Conservation (phyloP, 1,140 invertebrate species). For the Drosophila pseudoananassae region DNA sequence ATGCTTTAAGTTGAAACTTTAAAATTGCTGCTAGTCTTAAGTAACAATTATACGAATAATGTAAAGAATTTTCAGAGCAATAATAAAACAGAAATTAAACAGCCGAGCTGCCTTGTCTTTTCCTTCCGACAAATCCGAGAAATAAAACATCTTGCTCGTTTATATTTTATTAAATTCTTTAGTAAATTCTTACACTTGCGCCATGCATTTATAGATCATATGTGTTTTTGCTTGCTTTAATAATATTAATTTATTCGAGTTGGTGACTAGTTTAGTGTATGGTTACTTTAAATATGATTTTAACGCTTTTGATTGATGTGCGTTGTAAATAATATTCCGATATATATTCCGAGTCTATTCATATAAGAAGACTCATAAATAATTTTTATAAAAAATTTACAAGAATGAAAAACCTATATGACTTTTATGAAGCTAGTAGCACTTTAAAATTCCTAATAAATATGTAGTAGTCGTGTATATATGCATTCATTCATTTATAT, state of each 20-base stretch:
- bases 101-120: background rate
- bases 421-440: conserved; percentile 52
- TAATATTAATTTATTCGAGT: conserved; percentile 48
- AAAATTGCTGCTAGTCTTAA: conserved; percentile 68
- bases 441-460: conserved; percentile 36
- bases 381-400: conserved; percentile 62
- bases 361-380: conserved; percentile 35
- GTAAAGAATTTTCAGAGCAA: conserved; percentile 65
- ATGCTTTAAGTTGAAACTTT: conserved; percentile 64
- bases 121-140: background rate
- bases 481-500: conserved; percentile 10
- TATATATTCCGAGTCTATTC: conserved; percentile 22
- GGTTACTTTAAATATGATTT: conserved; percentile 49
- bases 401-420: conserved; percentile 65
- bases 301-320: conserved; percentile 45
- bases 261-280: conserved; percentile 47
- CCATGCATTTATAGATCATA: conserved; percentile 45
- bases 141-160: conserved; percentile 4
- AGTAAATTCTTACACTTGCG: conserved; percentile 54
- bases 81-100: conserved; percentile 64
- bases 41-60: conserved; percentile 68
- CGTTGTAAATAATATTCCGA: conserved; percentile 25
- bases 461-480: conserved; percentile 26
- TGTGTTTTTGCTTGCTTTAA: conserved; percentile 22
- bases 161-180: conserved; percentile 54